Evolutionary conservation across 2,113 vertebrate species (phyloP).

Genomic region (Rana temporaria): DNA sequence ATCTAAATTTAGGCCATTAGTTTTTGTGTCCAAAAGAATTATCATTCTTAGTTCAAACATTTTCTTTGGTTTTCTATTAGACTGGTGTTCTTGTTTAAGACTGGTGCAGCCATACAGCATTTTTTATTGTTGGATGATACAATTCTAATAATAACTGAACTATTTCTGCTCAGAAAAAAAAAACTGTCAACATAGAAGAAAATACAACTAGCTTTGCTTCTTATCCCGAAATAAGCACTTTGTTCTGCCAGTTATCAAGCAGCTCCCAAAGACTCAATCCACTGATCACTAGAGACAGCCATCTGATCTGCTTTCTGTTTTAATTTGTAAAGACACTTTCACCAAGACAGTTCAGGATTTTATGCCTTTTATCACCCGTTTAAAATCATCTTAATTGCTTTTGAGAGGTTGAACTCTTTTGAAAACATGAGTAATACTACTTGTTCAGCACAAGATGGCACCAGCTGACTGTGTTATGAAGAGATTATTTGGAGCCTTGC

Average conservation of each 20-base stretch:
- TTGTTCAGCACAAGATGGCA: conserved; percentile 10
- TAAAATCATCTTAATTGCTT: conserved; percentile 12
- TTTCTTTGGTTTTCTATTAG: too few relatives aligned
- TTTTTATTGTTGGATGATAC: too few relatives aligned
- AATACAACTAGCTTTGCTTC: too few relatives aligned
- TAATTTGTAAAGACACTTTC: conserved; percentile 23
- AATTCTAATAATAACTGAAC: too few relatives aligned
- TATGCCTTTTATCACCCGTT: conserved; percentile 14
- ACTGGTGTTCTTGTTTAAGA: too few relatives aligned
- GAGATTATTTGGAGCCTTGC: neutral
- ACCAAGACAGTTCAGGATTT: conserved; percentile 19
- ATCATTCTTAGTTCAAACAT: too few relatives aligned
- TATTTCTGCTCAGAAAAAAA: too few relatives aligned
- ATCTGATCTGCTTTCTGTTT: conserved; percentile 32
- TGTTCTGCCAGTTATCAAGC: neutral
- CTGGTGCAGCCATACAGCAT: too few relatives aligned
- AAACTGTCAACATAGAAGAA: too few relatives aligned
- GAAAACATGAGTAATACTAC: neutral
- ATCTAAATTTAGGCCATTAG: too few relatives aligned
- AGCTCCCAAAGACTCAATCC: conserved; percentile 47
- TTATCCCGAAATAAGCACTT: neutral
- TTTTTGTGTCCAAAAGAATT: too few relatives aligned
- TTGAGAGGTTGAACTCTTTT: conserved; percentile 10
- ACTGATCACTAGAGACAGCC: conserved; percentile 4
- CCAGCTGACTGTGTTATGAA: neutral